Evolutionary conservation across 2,797 vertebrate genomes (phyloP).

Genomic region (Acanthurus lineatus): DNA sequence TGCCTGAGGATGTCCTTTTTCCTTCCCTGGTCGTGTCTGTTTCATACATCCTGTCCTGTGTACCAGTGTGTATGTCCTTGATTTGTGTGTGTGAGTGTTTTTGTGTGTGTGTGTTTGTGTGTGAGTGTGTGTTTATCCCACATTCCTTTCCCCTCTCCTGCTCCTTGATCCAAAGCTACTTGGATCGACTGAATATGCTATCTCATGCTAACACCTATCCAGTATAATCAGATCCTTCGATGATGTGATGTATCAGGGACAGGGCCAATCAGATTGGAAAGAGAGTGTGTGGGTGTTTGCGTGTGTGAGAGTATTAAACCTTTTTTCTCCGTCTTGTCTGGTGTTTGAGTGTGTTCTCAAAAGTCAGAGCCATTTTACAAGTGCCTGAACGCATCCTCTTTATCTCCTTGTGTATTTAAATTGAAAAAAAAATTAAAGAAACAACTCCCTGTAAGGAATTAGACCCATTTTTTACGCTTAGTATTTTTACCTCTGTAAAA

Average conservation of each 20-base stretch:
- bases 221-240: conserved; percentile 51
- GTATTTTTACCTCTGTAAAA: conserved; percentile 97
- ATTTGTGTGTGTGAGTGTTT: conserved; percentile 26
- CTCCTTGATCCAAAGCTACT: conserved; percentile 66
- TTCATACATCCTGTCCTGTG: conserved; percentile 73
- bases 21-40: conserved; percentile 69
- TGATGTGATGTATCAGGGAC: conserved; percentile 54
- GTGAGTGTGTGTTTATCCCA: conserved; percentile 33
- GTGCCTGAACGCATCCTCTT: conserved; percentile 92
- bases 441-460: conserved; percentile 92
- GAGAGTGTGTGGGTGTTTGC: conserved; percentile 87
- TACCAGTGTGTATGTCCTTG: conserved; percentile 41
- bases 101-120: conserved; percentile 14
- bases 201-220: conserved; percentile 49
- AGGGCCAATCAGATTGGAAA: conserved; percentile 71
- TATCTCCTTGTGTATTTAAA: conserved; percentile 91
- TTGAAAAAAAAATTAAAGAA: conserved; percentile 67
- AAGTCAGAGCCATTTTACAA: conserved; percentile 90
- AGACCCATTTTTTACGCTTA: conserved; percentile 88
- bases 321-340: conserved; percentile 81
- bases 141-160: conserved; percentile 61
- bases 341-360: conserved; percentile 86
- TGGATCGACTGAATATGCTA: conserved; percentile 61
- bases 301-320: conserved; percentile 86
- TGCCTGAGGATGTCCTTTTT: conserved; percentile 78